Conservation (phyloP, 2,113 vertebrate genomes). For the Polypterus bichir region DNA sequence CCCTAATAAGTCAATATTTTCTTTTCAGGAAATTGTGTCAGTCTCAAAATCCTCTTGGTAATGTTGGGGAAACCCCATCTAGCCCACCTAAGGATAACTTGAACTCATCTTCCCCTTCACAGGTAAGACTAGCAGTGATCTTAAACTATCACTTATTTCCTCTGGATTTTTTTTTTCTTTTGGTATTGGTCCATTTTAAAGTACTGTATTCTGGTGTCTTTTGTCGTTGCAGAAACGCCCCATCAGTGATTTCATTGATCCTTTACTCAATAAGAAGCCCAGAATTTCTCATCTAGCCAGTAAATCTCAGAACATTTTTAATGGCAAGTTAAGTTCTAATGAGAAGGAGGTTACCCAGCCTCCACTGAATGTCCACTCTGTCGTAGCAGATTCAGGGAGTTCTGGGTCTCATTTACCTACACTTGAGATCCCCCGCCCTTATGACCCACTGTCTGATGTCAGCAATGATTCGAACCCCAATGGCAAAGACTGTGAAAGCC, state of each 20-base stretch:
- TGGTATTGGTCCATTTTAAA: background rate
- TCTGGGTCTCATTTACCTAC: conserved; percentile 44
- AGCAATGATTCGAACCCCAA: conserved; percentile 79
- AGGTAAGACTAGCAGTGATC: conserved; percentile 43
- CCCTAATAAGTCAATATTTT: background rate
- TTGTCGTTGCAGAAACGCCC: conserved; percentile 63
- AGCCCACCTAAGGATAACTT: conserved; percentile 70
- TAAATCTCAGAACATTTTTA: conserved; percentile 57
- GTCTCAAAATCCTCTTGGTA: conserved; percentile 44
- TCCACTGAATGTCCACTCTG: conserved; percentile 15
- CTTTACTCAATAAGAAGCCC: conserved; percentile 78
- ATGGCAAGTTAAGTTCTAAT: conserved; percentile 66
- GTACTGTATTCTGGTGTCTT: background rate
- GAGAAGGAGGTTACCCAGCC: conserved; percentile 44
- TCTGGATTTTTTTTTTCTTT: background rate
- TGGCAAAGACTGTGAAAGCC: conserved; percentile 62
- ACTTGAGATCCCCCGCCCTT: conserved; percentile 61
- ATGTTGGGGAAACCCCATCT: conserved; percentile 51
- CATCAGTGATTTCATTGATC: conserved; percentile 75
- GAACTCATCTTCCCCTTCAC: conserved; percentile 62
- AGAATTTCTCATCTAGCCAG: conserved; percentile 76
- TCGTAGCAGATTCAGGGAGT: conserved; percentile 22
- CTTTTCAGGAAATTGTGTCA: conserved; percentile 68
- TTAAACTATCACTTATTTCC: background rate
- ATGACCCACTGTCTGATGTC: conserved; percentile 71